Evolutionary conservation across 2,113 vertebrate species (phyloP), one percentile per base, ranked within the genome.

Genomic region (Myotis brandtii): DNA sequence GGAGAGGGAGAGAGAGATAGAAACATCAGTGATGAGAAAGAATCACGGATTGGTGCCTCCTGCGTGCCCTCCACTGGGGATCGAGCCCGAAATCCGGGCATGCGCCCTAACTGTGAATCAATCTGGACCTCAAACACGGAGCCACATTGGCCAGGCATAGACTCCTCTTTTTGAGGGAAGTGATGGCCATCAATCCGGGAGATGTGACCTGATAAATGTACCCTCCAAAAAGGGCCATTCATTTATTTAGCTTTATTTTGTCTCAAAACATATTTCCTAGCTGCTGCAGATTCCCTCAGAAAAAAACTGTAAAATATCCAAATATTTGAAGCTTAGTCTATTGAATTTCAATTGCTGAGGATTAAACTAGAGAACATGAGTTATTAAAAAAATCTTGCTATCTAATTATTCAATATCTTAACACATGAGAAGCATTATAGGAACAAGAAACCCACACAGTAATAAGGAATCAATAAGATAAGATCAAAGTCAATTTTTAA

Each of bases 201-300:
- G 25, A 62, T 62, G 10, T 62, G 59, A 25, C 10, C 59, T 27
- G 23, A 62, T 62, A 62, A 62, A 48, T 34, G 12, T 17, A 46
- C 4, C 1, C 10, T 3, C 1, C 5, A 54, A 62, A 86, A 86
- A 72, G 0, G 1, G 0, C 1, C 8, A n/a, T 18, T 86, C 0
- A 77, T 23, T 64, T 40, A 56, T 88, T 86, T 59, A 77, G 20
- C 30, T 40, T 86, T 23, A 11, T 62, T 48, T 37, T 16, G 0
- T 8, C 32, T 67, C 2, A 80, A 92, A 80, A 56, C 13, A 4
- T 75, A 76, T 27, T 67, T 25, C 21, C 5, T 69, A 67, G 9
- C 21, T 48, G 73, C 2, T 14, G 64, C 0, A 23, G 6, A 43
- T 76, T 70, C 6, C 17, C 34, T 37, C 4, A 52, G 9, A 40